Percentiles rank a stretch among this genome's conserved stretches.
phyloP scores from a whole-genome alignment of 1,140 invertebrate genomes.

The Drosophila kurseongensis region DNA sequence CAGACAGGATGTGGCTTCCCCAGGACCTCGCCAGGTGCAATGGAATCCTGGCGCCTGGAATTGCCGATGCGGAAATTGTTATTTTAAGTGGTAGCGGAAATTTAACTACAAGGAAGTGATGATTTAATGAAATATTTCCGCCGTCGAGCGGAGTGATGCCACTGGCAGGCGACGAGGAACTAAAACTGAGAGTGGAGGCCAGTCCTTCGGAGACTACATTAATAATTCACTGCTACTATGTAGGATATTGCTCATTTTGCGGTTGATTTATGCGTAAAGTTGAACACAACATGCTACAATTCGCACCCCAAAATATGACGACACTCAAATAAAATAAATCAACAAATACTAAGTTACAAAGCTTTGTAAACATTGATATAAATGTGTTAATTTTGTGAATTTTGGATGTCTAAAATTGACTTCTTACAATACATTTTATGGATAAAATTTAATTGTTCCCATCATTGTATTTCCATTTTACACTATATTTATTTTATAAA shows the following conservation, averaged over 20 bases:
- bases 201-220: slow-evolving; percentile 52
- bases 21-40: slow-evolving; percentile 49
- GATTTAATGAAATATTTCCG: slow-evolving; percentile 82
- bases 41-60: slow-evolving; percentile 39
- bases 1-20: slow-evolving; percentile 19
- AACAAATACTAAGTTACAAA: too few species aligned
- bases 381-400: too few species aligned
- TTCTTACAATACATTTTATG: too few species aligned
- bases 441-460: too few species aligned
- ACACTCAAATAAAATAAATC: neutral
- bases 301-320: neutral
- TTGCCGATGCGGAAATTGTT: slow-evolving; percentile 71
- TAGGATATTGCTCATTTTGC: slow-evolving; percentile 64
- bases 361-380: too few species aligned
- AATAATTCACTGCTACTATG: slow-evolving; percentile 64
- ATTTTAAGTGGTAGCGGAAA: slow-evolving; percentile 80
- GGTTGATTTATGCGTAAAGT: slow-evolving; percentile 69
- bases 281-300: slow-evolving; percentile 19
- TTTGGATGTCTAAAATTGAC: too few species aligned
- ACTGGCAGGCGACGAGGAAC: neutral
- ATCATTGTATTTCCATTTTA: too few species aligned
- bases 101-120: slow-evolving; percentile 74
- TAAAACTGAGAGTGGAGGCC: neutral
- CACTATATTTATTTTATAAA: too few species aligned
- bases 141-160: slow-evolving; percentile 4